Base-by-base conservation (phyloP, 2,113 vertebrate species). In the Chrysochloris asiatica region DNA sequence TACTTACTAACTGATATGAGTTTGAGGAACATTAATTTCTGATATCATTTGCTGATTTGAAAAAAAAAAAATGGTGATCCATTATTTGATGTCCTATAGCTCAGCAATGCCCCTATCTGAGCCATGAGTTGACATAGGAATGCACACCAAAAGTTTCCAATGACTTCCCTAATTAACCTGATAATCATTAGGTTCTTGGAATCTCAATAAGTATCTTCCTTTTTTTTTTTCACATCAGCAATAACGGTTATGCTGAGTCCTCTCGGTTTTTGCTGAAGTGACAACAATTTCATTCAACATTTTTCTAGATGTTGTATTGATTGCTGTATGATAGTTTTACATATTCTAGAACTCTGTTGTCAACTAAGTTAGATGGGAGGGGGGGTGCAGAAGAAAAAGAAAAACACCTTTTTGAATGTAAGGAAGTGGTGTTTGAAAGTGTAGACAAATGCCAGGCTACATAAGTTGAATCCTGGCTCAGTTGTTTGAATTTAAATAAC, bases 141-240 rank as follows among this genome's bases (percentile, higher is more conserved):
- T 28, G 88, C 28, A 65, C 22, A 16, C 19, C 45, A 67, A 56
- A 63, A 45, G 56, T 79, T 89, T 59, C 77, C 89, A 82, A 2
- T 52, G 54, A 72, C 16, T 33, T 83, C 43, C 54, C 69, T 71
- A 41, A 83, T 52, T 38, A 72, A 50, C 52, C 30, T 52, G n/a
- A 72, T 82, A 52, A 86, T 59, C 54, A 73, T 65, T 45, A 52
- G 30, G 16, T 82, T 78, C 43, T 50, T 84, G 14, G 36, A 76
- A 26, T 59, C 56, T 59, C 73, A 52, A 8, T 45, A 52, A 52
- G 26, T 38, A 67, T n/a, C 61, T 45, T 52, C n/a, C n/a, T n/a
- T n/a, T 78, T 87, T 88, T 91, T 16, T 85, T 69, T n/a, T 83
- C 83, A 79, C 10, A 63, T 65, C 81, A 81, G 50, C n/a, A 48